Evolutionary conservation across 2,797 vertebrate genomes (phyloP).

Genomic region (Aulostomus chinensis): DNA sequence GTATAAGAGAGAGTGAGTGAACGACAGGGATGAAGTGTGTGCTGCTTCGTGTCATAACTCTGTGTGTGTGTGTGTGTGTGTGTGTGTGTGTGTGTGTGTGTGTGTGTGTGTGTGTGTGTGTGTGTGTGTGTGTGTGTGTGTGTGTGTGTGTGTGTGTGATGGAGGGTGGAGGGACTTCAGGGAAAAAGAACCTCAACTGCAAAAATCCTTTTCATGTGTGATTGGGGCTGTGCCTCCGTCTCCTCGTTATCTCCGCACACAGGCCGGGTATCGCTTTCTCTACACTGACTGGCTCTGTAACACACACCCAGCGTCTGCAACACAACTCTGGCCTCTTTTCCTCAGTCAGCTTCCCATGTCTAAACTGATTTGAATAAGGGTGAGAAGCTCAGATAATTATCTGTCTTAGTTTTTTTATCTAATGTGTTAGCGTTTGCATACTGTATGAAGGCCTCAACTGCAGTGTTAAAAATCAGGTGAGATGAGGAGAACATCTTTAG

Average conservation of each 20-base stretch:
- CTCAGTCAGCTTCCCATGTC: conserved; percentile 1
- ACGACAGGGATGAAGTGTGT: conserved; percentile 23
- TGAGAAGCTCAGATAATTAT: neutral
- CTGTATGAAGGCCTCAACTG: neutral
- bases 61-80: conserved; percentile 14
- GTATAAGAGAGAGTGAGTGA: conserved; percentile 6
- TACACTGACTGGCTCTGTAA: conserved; percentile 27
- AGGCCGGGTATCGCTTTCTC: conserved; percentile 54
- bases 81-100: conserved; percentile 13
- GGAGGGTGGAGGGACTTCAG: conserved; percentile 40
- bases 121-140: conserved; percentile 11
- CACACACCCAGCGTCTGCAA: conserved; percentile 35
- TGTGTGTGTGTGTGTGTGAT: conserved; percentile 12
- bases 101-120: conserved; percentile 20
- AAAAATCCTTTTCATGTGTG: conserved; percentile 67
- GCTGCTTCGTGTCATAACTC: conserved; percentile 2
- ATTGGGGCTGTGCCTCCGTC: conserved; percentile 46
- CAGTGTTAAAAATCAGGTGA: no score
- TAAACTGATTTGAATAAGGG: conserved; percentile 11
- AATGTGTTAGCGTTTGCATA: neutral
- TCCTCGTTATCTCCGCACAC: conserved; percentile 60
- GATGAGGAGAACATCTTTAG: no score
- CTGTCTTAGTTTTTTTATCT: neutral
- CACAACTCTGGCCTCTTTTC: conserved; percentile 39
- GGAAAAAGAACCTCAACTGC: conserved; percentile 47